Percentiles rank a stretch among this genome's conserved stretches.
Evolutionary conservation across 2,113 vertebrate genomes (phyloP).

Genomic region (Platysteira castanea): DNA sequence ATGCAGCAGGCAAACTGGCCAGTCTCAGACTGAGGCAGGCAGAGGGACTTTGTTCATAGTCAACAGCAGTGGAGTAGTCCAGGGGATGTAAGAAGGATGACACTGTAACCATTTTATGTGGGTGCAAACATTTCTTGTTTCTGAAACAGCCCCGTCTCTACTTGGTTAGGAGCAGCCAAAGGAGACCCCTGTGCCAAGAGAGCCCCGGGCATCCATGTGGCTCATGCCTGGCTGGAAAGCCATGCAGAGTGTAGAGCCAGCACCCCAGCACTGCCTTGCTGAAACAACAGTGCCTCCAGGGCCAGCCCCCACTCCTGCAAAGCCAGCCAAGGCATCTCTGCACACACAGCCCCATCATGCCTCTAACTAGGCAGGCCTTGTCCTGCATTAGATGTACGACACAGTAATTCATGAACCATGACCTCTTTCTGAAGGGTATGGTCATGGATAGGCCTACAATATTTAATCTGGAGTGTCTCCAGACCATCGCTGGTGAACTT

Average conservation of each 20-base stretch:
- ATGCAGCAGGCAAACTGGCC: background rate
- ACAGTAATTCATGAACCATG: background rate
- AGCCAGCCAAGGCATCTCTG: background rate
- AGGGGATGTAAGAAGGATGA: background rate
- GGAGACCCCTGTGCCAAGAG: background rate
- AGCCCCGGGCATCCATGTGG: rapidly evolving
- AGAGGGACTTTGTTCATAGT: background rate
- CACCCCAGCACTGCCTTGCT: background rate
- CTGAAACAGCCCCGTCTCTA: background rate
- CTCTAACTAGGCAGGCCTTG: background rate
- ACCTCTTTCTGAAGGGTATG: background rate
- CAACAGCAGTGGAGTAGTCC: background rate
- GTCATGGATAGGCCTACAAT: background rate
- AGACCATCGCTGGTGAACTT: background rate
- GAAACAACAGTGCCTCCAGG: background rate
- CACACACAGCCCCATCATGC: rapidly evolving
- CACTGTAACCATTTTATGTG: background rate
- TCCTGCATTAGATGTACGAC: background rate
- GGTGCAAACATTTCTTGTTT: background rate
- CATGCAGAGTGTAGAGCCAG: background rate
- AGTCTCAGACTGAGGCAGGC: background rate
- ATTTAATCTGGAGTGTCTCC: background rate
- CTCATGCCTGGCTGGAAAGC: background rate
- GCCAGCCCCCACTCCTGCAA: background rate
- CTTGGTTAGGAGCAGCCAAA: background rate